A percentile compares a stretch with the other conserved stretches of the same genome.
phyloP scores from a whole-genome alignment of 2,113 vertebrate genomes.

The Menidia beryllina region DNA sequence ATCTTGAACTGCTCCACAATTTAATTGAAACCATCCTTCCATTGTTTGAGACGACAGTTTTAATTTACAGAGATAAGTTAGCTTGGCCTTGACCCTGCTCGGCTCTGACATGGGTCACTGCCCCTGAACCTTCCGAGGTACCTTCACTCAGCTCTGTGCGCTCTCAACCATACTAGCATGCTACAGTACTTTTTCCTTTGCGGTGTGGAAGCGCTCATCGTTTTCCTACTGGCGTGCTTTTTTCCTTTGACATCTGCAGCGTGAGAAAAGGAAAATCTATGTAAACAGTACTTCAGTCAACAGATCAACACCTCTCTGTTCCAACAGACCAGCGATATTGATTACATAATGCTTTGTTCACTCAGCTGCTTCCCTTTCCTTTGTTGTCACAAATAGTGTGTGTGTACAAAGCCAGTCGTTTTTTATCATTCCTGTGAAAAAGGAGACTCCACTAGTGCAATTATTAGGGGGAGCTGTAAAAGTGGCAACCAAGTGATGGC shows the following conservation, averaged over 20 bases:
- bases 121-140: slow-evolving; percentile 49
- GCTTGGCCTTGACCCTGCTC: slow-evolving; percentile 71
- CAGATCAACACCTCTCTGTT: slow-evolving; percentile 75
- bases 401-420: slow-evolving; percentile 42
- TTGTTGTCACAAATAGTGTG: slow-evolving; percentile 63
- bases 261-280: slow-evolving; percentile 55
- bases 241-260: slow-evolving; percentile 42
- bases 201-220: slow-evolving; percentile 23
- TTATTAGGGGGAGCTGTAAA: slow-evolving; percentile 47
- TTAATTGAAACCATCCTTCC: slow-evolving; percentile 78
- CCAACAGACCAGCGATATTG: slow-evolving; percentile 77
- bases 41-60: slow-evolving; percentile 72
- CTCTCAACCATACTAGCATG: slow-evolving; percentile 32
- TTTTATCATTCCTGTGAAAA: slow-evolving; percentile 29
- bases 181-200: slow-evolving; percentile 25
- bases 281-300: slow-evolving; percentile 72
- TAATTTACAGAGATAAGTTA: slow-evolving; percentile 78
- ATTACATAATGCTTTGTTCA: slow-evolving; percentile 75
- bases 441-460: slow-evolving; percentile 46
- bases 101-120: slow-evolving; percentile 63
- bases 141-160: slow-evolving; percentile 59
- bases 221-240: slow-evolving; percentile 36
- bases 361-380: slow-evolving; percentile 59
- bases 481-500: slow-evolving; percentile 28
- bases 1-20: slow-evolving; percentile 30